Evolutionary conservation across 2,888 invertebrate species (phyloP).

Genomic region (Luperina testacea): DNA sequence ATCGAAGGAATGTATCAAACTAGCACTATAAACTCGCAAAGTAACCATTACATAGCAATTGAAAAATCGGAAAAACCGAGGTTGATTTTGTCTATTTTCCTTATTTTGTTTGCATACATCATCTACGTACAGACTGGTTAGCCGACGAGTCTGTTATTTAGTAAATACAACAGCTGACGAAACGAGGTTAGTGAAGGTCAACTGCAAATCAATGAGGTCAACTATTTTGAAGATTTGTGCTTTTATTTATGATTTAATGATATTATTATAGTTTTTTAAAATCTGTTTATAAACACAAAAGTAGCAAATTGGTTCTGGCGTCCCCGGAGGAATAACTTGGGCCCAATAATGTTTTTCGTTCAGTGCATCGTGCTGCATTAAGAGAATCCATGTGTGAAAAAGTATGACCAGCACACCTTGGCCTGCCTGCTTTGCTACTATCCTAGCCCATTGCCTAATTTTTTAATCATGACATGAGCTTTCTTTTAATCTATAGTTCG

Average conservation of each 20-base stretch:
- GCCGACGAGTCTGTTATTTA: conserved; percentile 1
- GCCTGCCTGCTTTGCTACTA: background rate
- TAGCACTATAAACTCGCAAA: background rate
- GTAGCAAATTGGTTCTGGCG: background rate
- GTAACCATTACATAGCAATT: background rate
- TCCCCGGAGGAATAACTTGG: background rate
- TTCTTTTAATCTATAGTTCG: background rate
- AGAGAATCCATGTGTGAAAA: background rate
- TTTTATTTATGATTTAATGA: background rate
- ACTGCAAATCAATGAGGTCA: conserved; percentile 4
- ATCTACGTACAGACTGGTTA: background rate
- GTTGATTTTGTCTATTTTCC: background rate
- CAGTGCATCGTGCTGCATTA: background rate
- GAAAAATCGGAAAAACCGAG: background rate
- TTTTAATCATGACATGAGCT: background rate
- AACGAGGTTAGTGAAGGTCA: conserved; percentile 36
- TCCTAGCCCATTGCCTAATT: background rate
- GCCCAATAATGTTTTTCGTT: background rate
- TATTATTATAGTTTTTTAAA: background rate
- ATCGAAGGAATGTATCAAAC: background rate
- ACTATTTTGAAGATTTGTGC: background rate
- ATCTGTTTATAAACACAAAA: background rate
- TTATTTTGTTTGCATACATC: conserved; percentile 14
- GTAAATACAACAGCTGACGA: background rate
- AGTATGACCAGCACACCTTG: background rate